Base-by-base conservation (phyloP, 1,140 invertebrate genomes). In the Grapholita molesta region DNA sequence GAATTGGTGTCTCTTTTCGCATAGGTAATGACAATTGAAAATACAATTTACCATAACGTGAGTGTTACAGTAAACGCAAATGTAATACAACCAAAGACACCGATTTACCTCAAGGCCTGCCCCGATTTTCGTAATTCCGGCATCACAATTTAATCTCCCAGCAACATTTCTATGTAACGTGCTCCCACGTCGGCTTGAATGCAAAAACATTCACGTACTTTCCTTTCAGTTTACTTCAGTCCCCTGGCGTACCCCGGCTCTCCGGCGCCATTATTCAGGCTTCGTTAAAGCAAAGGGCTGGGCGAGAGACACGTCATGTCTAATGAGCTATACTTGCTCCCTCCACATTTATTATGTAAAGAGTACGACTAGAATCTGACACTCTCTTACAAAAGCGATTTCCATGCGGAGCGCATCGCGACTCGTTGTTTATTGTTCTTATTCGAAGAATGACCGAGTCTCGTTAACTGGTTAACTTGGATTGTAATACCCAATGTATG, bases 281-380 rank as follows among this genome's bases (percentile, higher is more conserved):
- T 61, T 61, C 55, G 55, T 61, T 61, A 61, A 61, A 61, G 55
- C 55, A 61, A 61, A 61, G 55, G 55, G 55, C 55, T 61, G 28
- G 55, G 55, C 55, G 55, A 61, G 53, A 57, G 55, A 61, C 55
- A 61, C 55, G 55, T 61, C 55, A 61, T 32, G 55, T 61, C 55
- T 61, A 61, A 61, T 61, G 55, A 61, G 55, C 55, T 61, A 61
- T 61, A 61, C 55, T 61, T 61, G 25, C 55, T 61, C 28, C 55
- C 55, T 61, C 30, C 55, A 25, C 28, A 61, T 61, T 61, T 61
- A 61, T 61, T 61, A 61, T 32, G 55, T 61, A 61, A 61, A 61
- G 55, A 61, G 24, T 61, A 61, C 55, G 55, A 25, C 23, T 61
- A 61, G 55, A 61, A 61, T 61, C 25, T 61, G 55, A 25, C 55